Conservation (phyloP, 2,113 vertebrate species). For the Crocuta crocuta region DNA sequence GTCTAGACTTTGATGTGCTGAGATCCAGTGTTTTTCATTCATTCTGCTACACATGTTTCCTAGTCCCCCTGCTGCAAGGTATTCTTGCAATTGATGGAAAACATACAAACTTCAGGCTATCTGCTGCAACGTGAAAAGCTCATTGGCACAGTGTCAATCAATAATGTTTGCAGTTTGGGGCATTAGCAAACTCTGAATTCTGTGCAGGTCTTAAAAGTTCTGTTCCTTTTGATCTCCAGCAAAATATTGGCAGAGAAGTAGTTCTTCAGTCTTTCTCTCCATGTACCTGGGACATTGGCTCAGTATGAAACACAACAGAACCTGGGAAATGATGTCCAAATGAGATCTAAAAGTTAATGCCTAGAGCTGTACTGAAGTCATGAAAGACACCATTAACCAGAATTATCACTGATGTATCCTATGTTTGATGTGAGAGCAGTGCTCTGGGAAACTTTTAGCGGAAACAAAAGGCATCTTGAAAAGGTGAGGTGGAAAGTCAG, state of each 20-base stretch:
- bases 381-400: not conserved
- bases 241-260: not conserved
- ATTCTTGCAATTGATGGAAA: not conserved
- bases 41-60: not conserved
- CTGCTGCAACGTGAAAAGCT: not conserved
- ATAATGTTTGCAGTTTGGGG: not conserved
- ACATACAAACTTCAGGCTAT: not conserved
- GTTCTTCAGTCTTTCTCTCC: not conserved
- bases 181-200: not conserved
- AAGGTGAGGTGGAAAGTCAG: not conserved
- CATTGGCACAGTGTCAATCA: not conserved
- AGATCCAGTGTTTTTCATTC: not conserved
- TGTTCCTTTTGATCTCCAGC: not conserved
- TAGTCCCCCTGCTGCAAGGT: not conserved
- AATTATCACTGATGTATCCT: not conserved
- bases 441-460: not conserved
- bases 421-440: not conserved
- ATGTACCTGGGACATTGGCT: not conserved
- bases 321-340: not conserved
- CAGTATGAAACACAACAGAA: not conserved
- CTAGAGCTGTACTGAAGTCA: not conserved
- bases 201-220: not conserved
- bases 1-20: not conserved
- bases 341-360: not conserved
- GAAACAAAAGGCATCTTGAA: not conserved